Evolutionary conservation across 2,888 invertebrate species (phyloP).

Genomic region (Scaeva pyrastri): DNA sequence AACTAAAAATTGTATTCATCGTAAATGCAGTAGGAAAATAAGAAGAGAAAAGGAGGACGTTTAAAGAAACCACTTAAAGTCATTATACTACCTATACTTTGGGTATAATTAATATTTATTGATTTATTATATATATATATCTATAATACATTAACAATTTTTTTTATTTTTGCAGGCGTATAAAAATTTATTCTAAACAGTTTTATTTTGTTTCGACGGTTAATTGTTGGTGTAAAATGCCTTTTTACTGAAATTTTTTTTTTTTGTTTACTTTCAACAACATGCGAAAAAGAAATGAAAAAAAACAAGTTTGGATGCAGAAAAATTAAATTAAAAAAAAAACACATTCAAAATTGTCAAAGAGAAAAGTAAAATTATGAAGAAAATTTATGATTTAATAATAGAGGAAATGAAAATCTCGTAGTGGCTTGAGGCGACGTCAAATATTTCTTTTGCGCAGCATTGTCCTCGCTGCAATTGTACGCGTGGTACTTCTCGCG

Average conservation of each 20-base stretch:
- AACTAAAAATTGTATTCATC: slow-evolving; percentile 49
- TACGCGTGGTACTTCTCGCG: slow-evolving; percentile 45
- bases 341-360: background rate
- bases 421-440: background rate
- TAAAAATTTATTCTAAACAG: slow-evolving; percentile 48
- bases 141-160: slow-evolving; percentile 64
- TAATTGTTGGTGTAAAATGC: slow-evolving; percentile 34
- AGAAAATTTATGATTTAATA: slow-evolving; percentile 44
- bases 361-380: slow-evolving; percentile 20
- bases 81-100: slow-evolving; percentile 67
- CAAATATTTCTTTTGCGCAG: slow-evolving; percentile 60
- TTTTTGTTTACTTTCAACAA: slow-evolving; percentile 35
- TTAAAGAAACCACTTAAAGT: slow-evolving; percentile 58
- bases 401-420: slow-evolving; percentile 54
- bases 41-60: slow-evolving; percentile 40
- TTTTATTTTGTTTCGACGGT: slow-evolving; percentile 23
- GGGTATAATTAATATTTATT: slow-evolving; percentile 37
- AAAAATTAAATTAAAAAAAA: slow-evolving; percentile 9
- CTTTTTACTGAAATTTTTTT: slow-evolving; percentile 35
- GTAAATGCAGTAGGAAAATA: slow-evolving; percentile 64
- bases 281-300: slow-evolving; percentile 1
- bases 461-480: slow-evolving; percentile 30
- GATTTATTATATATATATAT: slow-evolving; percentile 53
- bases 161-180: slow-evolving; percentile 30
- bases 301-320: slow-evolving; percentile 29